Conservation (phyloP, 2,888 invertebrate genomes). For the Spodoptera littoralis region DNA sequence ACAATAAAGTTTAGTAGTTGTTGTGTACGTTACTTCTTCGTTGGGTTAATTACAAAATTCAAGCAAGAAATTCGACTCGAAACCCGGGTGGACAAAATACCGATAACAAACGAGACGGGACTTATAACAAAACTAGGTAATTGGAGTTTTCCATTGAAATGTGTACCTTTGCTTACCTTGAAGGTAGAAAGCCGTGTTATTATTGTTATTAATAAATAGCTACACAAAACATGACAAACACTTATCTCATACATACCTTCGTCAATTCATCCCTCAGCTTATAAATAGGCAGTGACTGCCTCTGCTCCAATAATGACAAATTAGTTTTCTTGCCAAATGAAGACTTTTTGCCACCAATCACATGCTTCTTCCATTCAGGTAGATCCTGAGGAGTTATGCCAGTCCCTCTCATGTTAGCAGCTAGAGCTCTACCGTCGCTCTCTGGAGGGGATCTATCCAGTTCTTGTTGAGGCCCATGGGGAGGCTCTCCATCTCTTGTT, state of each 20-base stretch:
- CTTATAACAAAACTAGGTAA: neutral
- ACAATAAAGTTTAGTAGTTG: neutral
- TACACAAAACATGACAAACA: neutral
- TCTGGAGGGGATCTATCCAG: slow-evolving; percentile 99
- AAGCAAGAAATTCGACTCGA: too few species aligned
- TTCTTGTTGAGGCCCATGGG: slow-evolving; percentile 95
- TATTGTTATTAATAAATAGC: too few species aligned
- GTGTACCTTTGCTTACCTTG: too few species aligned
- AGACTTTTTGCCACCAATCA: slow-evolving; percentile 98
- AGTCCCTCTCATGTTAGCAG: slow-evolving; percentile 95
- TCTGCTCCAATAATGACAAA: slow-evolving; percentile 97
- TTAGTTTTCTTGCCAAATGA: slow-evolving; percentile 99
- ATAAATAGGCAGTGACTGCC: slow-evolving; percentile 98
- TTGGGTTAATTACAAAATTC: too few species aligned
- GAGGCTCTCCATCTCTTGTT: slow-evolving; percentile 95
- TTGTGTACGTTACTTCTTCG: too few species aligned
- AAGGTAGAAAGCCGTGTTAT: too few species aligned
- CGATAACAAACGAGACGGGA: too few species aligned
- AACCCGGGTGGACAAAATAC: too few species aligned
- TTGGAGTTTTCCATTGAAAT: neutral
- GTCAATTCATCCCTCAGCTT: slow-evolving; percentile 98
- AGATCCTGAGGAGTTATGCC: slow-evolving; percentile 96
- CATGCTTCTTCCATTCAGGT: slow-evolving; percentile 99
- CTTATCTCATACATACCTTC: slow-evolving; percentile 89
- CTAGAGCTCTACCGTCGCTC: slow-evolving; percentile 91